Evolutionary conservation across 2,888 invertebrate genomes (phyloP).

Genomic region (Watsonalla cultraria): DNA sequence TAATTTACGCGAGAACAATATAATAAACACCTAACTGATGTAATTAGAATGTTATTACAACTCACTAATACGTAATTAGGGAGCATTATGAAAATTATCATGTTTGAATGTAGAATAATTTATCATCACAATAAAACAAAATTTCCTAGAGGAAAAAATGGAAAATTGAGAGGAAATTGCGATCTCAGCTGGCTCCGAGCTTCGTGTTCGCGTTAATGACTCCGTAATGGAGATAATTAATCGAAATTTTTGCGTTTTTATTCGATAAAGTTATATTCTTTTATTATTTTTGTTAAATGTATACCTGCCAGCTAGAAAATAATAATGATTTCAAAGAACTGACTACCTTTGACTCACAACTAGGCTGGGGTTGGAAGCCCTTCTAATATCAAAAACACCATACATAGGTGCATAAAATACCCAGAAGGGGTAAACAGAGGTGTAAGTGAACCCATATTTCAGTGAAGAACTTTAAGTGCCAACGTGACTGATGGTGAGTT

Average conservation of each 20-base stretch:
- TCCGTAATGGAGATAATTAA: constrained; percentile 12
- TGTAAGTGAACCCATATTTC: too few species aligned
- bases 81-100: neutral
- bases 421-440: too few species aligned
- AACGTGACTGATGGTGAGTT: too few species aligned
- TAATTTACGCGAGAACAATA: too few species aligned
- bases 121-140: constrained; percentile 6
- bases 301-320: too few species aligned
- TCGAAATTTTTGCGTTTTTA: constrained; percentile 1
- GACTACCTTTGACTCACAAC: too few species aligned
- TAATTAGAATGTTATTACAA: neutral
- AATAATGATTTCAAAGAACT: too few species aligned
- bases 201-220: neutral
- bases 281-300: too few species aligned
- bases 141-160: constrained; percentile 1
- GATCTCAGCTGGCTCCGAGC: neutral
- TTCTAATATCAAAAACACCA: too few species aligned
- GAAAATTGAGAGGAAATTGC: constrained; percentile 4
- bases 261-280: neutral
- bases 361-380: too few species aligned
- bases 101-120: neutral
- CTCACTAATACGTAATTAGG: neutral
- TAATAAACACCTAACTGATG: neutral
- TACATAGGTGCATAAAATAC: too few species aligned
- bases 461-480: too few species aligned